Conservation (phyloP, 2,888 invertebrate genomes). For the Sinhomidia bicolor region DNA sequence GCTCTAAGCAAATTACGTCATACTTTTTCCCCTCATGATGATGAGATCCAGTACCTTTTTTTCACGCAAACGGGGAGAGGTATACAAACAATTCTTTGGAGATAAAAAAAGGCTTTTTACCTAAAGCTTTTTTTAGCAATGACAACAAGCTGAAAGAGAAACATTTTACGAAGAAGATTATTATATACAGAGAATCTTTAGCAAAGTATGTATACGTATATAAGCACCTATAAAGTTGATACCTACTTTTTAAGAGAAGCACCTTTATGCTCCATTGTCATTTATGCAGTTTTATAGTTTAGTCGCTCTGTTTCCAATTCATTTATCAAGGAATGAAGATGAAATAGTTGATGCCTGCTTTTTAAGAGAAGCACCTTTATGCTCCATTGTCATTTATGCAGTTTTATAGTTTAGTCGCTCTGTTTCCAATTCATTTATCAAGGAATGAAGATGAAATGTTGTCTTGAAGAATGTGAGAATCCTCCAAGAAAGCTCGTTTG, state of each 20-base stretch:
- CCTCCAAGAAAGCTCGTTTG: background rate
- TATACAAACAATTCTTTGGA: background rate
- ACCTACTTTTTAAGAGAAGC: no score
- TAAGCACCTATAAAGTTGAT: no score
- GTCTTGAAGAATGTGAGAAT: conserved; percentile 13
- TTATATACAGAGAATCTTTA: no score
- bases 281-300: conserved; percentile 42
- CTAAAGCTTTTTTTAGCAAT: background rate
- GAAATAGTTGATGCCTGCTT: no score
- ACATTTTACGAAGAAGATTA: background rate
- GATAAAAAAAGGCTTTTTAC: background rate
- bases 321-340: conserved; percentile 58
- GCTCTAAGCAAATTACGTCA: background rate
- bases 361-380: no score
- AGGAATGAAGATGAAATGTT: conserved; percentile 33
- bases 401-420: conserved; percentile 26
- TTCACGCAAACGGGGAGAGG: no score
- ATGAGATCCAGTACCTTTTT: background rate
- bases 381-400: conserved; percentile 20
- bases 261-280: background rate
- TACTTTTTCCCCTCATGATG: background rate
- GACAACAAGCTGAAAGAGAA: conserved; percentile 5
- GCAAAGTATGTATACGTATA: no score
- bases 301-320: conserved; percentile 60
- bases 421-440: conserved; percentile 68